phyloP scores from a whole-genome alignment of 1,140 invertebrate species.

The Cheumatopsyche charites region DNA sequence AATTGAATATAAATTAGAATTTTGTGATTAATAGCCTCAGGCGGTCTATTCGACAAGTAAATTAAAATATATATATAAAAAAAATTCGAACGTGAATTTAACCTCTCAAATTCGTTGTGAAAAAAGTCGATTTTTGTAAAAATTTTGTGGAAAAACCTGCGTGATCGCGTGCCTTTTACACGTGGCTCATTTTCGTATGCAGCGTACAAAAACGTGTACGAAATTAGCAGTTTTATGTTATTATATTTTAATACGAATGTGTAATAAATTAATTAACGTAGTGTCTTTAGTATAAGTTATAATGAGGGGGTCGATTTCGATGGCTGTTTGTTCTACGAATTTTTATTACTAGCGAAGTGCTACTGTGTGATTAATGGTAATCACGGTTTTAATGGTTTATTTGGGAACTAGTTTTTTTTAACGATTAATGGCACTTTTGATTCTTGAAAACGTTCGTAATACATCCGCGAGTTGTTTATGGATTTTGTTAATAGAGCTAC shows the following conservation, averaged over 20 bases:
- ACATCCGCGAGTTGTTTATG: too few relatives aligned
- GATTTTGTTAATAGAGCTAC: too few relatives aligned
- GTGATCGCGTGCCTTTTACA: slow-evolving; percentile 16
- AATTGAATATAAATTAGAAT: slow-evolving; percentile 40
- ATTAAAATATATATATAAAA: slow-evolving; percentile 28
- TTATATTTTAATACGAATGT: slow-evolving; percentile 21
- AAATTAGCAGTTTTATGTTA: slow-evolving; percentile 15
- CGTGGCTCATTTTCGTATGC: slow-evolving; percentile 5
- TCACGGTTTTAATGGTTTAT: too few relatives aligned
- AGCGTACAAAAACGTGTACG: not conserved
- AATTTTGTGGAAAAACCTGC: not conserved
- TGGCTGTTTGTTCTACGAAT: too few relatives aligned
- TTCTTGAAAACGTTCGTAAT: too few relatives aligned
- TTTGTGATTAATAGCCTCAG: slow-evolving; percentile 26
- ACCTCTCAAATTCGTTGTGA: slow-evolving; percentile 7
- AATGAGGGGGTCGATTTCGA: too few relatives aligned
- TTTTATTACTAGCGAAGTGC: too few relatives aligned
- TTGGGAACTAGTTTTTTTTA: too few relatives aligned
- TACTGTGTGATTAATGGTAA: too few relatives aligned
- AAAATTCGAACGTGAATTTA: not conserved
- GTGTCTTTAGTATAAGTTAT: too few relatives aligned
- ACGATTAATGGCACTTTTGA: too few relatives aligned
- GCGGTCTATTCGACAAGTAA: slow-evolving; percentile 28
- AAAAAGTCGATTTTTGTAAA: not conserved
- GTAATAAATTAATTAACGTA: slow-evolving; percentile 13